Evolutionary conservation across 2,888 invertebrate species (phyloP).

Genomic region (Boloria selene): DNA sequence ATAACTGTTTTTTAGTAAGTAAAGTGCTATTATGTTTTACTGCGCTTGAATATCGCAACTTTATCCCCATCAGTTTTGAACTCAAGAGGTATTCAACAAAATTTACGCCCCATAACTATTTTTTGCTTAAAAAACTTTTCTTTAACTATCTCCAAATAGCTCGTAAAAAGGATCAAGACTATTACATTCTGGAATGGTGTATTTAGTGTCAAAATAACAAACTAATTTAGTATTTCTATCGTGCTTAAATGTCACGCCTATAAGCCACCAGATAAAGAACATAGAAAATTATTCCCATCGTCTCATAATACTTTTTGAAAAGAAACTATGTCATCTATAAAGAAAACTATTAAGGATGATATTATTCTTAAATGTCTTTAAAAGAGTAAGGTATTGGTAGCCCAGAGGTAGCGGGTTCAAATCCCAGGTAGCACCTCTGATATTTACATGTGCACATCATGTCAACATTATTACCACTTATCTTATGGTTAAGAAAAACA

Average conservation of each 20-base stretch:
- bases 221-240: constrained; percentile 22
- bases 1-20: too few relatives aligned
- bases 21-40: too few relatives aligned
- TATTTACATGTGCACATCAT: too few relatives aligned
- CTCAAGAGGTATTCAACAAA: neutral
- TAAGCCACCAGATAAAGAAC: too few relatives aligned
- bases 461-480: too few relatives aligned
- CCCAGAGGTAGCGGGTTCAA: too few relatives aligned
- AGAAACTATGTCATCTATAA: neutral
- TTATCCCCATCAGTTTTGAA: neutral
- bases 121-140: constrained; percentile 8
- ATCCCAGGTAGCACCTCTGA: too few relatives aligned
- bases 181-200: constrained; percentile 8
- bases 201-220: constrained; percentile 29
- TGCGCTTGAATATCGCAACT: neutral
- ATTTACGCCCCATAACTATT: neutral
- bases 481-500: too few relatives aligned
- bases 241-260: too few relatives aligned
- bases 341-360: constrained; percentile 1
- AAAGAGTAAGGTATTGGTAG: neutral
- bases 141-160: constrained; percentile 6
- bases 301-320: neutral
- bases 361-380: neutral
- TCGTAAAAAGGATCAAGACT: constrained; percentile 9
- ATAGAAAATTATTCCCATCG: too few relatives aligned